phyloP scores from a whole-genome alignment of 37 sponge, comb jelly and placozoan species.

The Axinella damicornis region DNA sequence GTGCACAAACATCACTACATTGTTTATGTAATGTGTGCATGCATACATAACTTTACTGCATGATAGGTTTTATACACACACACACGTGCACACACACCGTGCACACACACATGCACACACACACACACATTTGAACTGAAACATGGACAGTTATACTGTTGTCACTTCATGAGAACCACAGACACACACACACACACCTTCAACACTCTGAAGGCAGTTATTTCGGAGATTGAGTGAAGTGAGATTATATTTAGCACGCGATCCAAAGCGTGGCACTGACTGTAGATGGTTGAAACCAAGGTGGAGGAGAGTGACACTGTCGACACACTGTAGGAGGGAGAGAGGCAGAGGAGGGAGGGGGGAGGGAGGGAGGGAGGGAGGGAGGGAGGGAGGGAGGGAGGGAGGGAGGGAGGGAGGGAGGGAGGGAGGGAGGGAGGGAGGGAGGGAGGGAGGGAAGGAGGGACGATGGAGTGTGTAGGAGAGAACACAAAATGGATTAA shows the following conservation, averaged over 20 bases:
- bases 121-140: too few species aligned
- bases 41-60: too few species aligned
- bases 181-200: slow-evolving; percentile 62
- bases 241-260: slow-evolving; percentile 48
- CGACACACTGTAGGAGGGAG: slow-evolving; percentile 34
- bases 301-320: slow-evolving; percentile 50
- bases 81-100: too few species aligned
- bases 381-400: background rate
- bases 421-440: background rate
- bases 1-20: too few species aligned
- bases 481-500: background rate
- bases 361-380: background rate
- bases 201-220: slow-evolving; percentile 49
- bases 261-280: slow-evolving; percentile 51
- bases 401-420: slow-evolving; percentile 5
- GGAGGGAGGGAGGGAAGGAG: background rate
- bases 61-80: too few species aligned
- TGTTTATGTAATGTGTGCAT: too few species aligned
- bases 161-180: too few species aligned
- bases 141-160: too few species aligned
- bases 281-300: slow-evolving; percentile 74
- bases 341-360: background rate
- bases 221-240: slow-evolving; percentile 54
- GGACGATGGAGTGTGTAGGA: background rate
- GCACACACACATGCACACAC: too few species aligned